Evolutionary conservation across 2,113 vertebrate genomes (phyloP).

Genomic region (Gymnobelideus leadbeateri): DNA sequence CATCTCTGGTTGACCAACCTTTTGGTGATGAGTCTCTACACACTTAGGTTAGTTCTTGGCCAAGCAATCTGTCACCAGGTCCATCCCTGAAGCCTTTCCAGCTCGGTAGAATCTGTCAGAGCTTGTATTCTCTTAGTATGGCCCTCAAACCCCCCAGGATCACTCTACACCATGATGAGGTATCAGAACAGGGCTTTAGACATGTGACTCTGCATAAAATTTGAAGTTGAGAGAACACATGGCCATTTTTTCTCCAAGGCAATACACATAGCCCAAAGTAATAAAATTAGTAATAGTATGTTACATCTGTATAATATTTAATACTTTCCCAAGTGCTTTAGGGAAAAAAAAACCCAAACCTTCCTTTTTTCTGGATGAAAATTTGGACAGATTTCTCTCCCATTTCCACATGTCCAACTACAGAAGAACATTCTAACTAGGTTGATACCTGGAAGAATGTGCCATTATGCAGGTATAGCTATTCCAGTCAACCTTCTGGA

Average conservation of each 20-base stretch:
- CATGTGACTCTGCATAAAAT: not conserved
- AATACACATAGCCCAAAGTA: slow-evolving; percentile 1
- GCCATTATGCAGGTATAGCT: not conserved
- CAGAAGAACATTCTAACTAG: not conserved
- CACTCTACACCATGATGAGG: not conserved
- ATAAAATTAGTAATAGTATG: slow-evolving; percentile 2
- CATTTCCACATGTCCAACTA: not conserved
- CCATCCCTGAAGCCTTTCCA: not conserved
- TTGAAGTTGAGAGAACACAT: not conserved
- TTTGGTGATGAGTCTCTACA: not conserved
- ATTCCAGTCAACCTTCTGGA: not conserved
- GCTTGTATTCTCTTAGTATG: not conserved
- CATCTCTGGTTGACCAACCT: not conserved
- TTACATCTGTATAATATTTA: not conserved
- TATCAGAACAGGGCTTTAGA: not conserved
- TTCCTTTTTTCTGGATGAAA: not conserved
- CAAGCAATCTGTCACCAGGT: not conserved
- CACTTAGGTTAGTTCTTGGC: not conserved
- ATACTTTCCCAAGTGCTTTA: not conserved
- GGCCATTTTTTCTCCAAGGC: not conserved
- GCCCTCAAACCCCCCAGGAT: not conserved
- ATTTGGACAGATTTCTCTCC: not conserved
- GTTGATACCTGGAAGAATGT: not conserved
- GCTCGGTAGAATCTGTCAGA: not conserved
- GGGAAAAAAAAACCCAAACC: not conserved